Evolutionary conservation across 2,797 vertebrate genomes (phyloP).

Genomic region (Siniperca scherzeri): DNA sequence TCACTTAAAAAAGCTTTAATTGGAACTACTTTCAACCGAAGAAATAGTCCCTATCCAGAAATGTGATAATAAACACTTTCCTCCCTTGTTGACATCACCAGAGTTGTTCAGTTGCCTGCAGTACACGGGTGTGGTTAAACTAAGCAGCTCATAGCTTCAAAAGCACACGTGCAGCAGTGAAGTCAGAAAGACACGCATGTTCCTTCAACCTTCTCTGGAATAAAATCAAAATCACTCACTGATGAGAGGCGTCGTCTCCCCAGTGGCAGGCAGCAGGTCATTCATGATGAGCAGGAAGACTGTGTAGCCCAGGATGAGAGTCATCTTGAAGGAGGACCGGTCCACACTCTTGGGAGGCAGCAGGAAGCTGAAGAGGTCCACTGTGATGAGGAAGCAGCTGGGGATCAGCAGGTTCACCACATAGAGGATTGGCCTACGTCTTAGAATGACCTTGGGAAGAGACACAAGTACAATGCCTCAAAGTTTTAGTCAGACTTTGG

Average conservation of each 20-base stretch:
- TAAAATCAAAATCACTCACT: constrained; percentile 67
- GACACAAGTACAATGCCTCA: background rate
- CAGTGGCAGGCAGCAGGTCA: constrained; percentile 81
- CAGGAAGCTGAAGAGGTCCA: constrained; percentile 87
- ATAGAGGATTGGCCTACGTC: constrained; percentile 65
- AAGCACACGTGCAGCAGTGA: background rate
- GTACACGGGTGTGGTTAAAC: background rate
- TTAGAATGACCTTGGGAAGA: constrained; percentile 72
- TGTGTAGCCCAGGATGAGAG: constrained; percentile 87
- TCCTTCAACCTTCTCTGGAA: background rate
- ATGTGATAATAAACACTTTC: background rate
- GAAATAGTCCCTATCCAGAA: background rate
- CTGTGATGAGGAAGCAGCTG: constrained; percentile 85
- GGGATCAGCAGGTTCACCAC: constrained; percentile 85
- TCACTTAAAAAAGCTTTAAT: too few relatives aligned
- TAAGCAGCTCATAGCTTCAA: too few relatives aligned
- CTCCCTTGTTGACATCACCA: background rate
- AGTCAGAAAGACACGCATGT: too few relatives aligned
- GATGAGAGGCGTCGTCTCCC: constrained; percentile 80
- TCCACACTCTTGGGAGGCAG: constrained; percentile 80
- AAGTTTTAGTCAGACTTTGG: background rate
- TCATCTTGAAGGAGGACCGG: constrained; percentile 86
- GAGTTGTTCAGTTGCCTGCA: background rate
- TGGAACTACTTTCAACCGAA: background rate
- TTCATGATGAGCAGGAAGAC: constrained; percentile 88